A percentile compares a stretch with the other conserved stretches of the same genome.
Conservation (phyloP, 2,888 invertebrate species). For the Dorcus parallelipipedus region DNA sequence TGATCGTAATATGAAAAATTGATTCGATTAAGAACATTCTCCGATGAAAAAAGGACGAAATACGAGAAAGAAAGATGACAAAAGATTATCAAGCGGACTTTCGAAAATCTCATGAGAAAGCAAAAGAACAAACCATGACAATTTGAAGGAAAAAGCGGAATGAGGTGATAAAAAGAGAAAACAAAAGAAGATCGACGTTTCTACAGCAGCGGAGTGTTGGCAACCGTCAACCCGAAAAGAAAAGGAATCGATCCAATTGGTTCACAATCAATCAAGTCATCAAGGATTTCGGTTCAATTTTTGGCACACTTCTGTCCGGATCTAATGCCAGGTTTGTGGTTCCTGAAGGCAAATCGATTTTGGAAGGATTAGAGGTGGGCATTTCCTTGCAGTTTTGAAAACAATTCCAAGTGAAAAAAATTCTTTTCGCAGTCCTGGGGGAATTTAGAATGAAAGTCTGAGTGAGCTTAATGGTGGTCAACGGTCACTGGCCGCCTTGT, state of each 20-base stretch:
- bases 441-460: slow-evolving; percentile 93
- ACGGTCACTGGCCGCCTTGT: slow-evolving; percentile 91
- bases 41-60: no score
- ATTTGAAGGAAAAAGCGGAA: no score
- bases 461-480: slow-evolving; percentile 97
- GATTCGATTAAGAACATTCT: no score
- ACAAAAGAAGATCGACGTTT: no score
- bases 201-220: no score
- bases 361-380: slow-evolving; percentile 82
- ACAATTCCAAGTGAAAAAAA: not conserved
- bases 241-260: slow-evolving; percentile 72
- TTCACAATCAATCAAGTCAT: slow-evolving; percentile 88
- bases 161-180: no score
- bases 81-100: no score
- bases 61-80: no score
- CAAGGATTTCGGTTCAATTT: slow-evolving; percentile 92
- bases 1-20: no score
- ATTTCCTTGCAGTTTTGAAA: not conserved
- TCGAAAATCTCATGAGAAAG: no score
- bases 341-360: slow-evolving; percentile 66
- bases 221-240: slow-evolving; percentile 94
- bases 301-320: slow-evolving; percentile 85
- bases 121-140: no score
- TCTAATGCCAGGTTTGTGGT: slow-evolving; percentile 84
- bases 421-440: slow-evolving; percentile 69